phyloP scores from a whole-genome alignment of 2,797 vertebrate genomes.

The Falco biarmicus region DNA sequence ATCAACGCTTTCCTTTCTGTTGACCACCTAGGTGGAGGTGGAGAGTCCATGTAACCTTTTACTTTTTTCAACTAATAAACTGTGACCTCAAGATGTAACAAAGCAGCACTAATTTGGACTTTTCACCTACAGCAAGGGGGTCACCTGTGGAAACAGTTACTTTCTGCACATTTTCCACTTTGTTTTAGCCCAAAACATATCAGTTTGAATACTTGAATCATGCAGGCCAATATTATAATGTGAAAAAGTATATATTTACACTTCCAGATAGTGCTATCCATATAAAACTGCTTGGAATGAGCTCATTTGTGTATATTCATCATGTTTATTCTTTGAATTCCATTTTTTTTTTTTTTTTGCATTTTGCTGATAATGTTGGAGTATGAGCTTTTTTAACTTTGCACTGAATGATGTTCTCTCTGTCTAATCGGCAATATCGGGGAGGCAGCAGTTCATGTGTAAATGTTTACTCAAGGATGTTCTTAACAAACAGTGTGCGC shows the following conservation, averaged over 20 bases:
- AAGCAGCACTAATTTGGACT: conserved; percentile 92
- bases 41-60: conserved; percentile 92
- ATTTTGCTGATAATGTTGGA: conserved; percentile 90
- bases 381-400: conserved; percentile 95
- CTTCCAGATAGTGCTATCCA: conserved; percentile 98
- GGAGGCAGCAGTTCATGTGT: conserved; percentile 91
- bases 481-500: conserved; percentile 84
- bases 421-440: conserved; percentile 87
- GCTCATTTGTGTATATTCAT: conserved; percentile 90
- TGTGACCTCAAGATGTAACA: conserved; percentile 85
- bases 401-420: conserved; percentile 95
- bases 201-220: conserved; percentile 99
- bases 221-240: conserved; percentile 99
- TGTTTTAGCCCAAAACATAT: conserved; percentile 99
- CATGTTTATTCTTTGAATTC: conserved; percentile 90
- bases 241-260: conserved; percentile 98
- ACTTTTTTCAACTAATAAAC: conserved; percentile 75
- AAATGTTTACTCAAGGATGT: conserved; percentile 98
- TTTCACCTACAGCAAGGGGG: conserved; percentile 89
- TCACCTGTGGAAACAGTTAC: conserved; percentile 95
- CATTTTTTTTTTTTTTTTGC: conserved; percentile 69
- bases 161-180: conserved; percentile 99
- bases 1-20: conserved; percentile 96
- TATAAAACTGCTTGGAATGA: conserved; percentile 87
- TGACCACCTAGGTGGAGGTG: conserved; percentile 93